Percentiles rank a stretch among this genome's conserved stretches.
phyloP scores from a whole-genome alignment of 2,113 vertebrate species.

The Channa maculata region DNA sequence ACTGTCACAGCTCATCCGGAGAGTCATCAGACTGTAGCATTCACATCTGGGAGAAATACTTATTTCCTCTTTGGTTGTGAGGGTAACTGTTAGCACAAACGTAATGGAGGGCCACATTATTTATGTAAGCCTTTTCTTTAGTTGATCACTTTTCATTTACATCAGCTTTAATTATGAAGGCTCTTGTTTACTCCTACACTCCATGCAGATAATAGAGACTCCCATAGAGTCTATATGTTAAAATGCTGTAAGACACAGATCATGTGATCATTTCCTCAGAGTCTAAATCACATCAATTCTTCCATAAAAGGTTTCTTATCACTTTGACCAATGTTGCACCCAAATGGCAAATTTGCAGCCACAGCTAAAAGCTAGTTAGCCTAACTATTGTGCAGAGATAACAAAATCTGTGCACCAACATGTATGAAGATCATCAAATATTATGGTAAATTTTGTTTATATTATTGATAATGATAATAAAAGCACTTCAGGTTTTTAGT shows the following conservation, averaged over 20 bases:
- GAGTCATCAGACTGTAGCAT: conserved; percentile 1
- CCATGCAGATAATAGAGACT: background rate
- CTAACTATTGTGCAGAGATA: too few relatives aligned
- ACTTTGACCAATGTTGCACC: too few relatives aligned
- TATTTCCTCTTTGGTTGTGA: background rate
- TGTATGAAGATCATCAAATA: too few relatives aligned
- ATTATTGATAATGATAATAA: too few relatives aligned
- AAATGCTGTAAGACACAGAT: background rate
- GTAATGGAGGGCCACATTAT: background rate
- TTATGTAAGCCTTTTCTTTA: background rate
- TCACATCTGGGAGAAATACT: conserved; percentile 27
- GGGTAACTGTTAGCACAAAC: background rate
- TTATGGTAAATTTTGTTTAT: too few relatives aligned
- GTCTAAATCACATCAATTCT: too few relatives aligned
- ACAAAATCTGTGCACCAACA: background rate
- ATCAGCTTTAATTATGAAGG: conserved; percentile 31
- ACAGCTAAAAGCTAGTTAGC: too few relatives aligned
- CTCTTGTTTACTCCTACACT: conserved; percentile 26
- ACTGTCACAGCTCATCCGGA: conserved; percentile 24
- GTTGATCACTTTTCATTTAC: conserved; percentile 22
- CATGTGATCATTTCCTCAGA: too few relatives aligned
- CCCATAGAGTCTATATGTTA: background rate
- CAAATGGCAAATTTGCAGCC: too few relatives aligned
- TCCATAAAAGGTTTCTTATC: too few relatives aligned
- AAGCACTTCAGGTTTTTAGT: too few relatives aligned